Percentiles rank a stretch among this genome's conserved stretches.
These are phyloP conservation scores for Tokudaia muenninki DNA, from an alignment of 2,797 vertebrate genomes.

Conservation along the genomic window DNA sequence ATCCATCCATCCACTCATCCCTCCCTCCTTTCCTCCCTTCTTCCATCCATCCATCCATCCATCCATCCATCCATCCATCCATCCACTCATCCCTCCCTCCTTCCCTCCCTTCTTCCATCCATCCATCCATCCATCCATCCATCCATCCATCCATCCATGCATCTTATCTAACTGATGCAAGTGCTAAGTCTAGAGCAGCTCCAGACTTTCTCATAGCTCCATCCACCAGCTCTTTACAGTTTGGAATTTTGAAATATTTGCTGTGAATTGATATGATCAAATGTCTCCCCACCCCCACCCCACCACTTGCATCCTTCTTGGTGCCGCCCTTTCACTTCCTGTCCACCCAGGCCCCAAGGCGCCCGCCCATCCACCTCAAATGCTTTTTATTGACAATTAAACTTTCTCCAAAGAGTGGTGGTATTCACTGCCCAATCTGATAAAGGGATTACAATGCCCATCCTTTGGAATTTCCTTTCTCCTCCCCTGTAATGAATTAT, in stretches of 20 bases:
- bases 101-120: too few species aligned
- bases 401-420: not conserved
- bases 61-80: too few species aligned
- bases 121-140: not conserved
- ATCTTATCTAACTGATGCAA: not conserved
- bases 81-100: too few species aligned
- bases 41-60: too few species aligned
- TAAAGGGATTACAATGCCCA: not conserved
- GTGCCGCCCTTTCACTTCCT: not conserved
- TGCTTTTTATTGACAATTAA: not conserved
- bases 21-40: too few species aligned
- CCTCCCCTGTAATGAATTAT: not conserved
- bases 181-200: not conserved
- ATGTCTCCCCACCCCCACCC: not conserved
- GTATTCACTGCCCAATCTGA: slow-evolving; percentile 13
- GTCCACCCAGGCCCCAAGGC: not conserved
- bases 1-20: too few species aligned
- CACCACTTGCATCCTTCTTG: not conserved
- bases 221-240: slow-evolving; percentile 8
- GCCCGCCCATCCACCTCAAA: not conserved
- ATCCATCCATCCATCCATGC: not conserved
- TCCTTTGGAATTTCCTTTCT: slow-evolving; percentile 30
- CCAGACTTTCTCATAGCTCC: not conserved
- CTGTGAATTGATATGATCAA: not conserved
- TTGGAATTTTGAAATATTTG: slow-evolving; percentile 6